A percentile compares a stretch with the other conserved stretches of the same genome.
Conservation (phyloP, 1,140 invertebrate genomes). For the Diprion similis region DNA sequence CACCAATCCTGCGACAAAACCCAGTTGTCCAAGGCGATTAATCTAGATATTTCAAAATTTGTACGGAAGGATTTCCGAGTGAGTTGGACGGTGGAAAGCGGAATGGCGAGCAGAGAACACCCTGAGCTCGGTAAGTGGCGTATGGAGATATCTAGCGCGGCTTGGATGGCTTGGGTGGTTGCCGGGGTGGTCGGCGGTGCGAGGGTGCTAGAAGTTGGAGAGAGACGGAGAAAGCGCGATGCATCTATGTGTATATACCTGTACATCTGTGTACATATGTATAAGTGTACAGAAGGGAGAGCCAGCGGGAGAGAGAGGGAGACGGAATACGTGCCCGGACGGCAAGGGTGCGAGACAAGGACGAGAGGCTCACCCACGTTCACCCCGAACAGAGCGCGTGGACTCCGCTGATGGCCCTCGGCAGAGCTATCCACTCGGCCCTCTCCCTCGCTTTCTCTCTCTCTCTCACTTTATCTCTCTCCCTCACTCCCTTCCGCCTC, state of each 20-base stretch:
- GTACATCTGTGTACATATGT: background rate
- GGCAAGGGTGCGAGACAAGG: conserved; percentile 10
- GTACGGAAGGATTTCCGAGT: too few species aligned
- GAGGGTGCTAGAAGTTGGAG: background rate
- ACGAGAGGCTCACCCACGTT: background rate
- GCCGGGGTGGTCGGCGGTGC: conserved; percentile 29
- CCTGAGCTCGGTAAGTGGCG: conserved; percentile 52
- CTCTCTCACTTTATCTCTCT: conserved; percentile 14
- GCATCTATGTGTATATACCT: background rate
- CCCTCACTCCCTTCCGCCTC: conserved; percentile 18
- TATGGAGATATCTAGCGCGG: conserved; percentile 51
- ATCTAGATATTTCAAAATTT: too few species aligned
- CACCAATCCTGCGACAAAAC: too few species aligned
- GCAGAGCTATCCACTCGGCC: background rate
- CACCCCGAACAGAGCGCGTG: conserved; percentile 18
- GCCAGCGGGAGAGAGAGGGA: background rate
- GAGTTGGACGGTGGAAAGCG: conserved; percentile 28
- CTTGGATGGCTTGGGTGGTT: conserved; percentile 42
- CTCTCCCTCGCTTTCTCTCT: background rate
- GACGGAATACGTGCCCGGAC: background rate
- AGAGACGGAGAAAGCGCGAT: background rate
- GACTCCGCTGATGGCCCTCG: conserved; percentile 39
- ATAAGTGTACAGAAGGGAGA: conserved; percentile 11
- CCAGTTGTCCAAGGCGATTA: too few species aligned
- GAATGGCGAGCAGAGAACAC: conserved; percentile 48